Percentiles rank a stretch among this genome's conserved stretches.
Conservation (phyloP, 2,113 vertebrate species). For the Candoia aspera region DNA sequence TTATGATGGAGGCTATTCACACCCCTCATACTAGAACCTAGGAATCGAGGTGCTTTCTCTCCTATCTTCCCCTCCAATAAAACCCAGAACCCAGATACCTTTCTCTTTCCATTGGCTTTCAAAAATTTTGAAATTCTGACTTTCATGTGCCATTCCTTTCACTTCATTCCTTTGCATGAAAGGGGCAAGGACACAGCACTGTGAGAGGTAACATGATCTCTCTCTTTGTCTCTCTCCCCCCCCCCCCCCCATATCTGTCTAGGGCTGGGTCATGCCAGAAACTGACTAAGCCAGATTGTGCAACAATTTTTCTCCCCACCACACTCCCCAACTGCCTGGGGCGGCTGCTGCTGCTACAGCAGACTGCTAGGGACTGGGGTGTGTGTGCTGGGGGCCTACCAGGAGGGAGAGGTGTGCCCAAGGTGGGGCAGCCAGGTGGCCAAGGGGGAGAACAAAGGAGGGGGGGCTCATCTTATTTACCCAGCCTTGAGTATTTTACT, state of each 20-base stretch:
- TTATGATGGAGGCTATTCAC: not conserved
- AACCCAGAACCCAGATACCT: not conserved
- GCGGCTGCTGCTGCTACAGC: constrained; percentile 6
- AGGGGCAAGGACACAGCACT: not conserved
- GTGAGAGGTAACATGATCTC: constrained; percentile 7
- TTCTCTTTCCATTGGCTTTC: not conserved
- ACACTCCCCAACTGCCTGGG: constrained; percentile 8
- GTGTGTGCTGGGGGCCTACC: not conserved
- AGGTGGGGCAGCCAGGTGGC: constrained; percentile 39
- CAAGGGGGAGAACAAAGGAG: constrained; percentile 24
- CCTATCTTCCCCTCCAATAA: not conserved
- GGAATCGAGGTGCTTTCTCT: not conserved
- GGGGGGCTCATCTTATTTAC: constrained; percentile 21
- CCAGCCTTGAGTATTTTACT: constrained; percentile 40
- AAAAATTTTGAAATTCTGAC: too few relatives aligned
- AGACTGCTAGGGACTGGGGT: constrained; percentile 24
- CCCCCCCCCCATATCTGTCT: constrained; percentile 25
- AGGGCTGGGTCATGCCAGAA: constrained; percentile 27
- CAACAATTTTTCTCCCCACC: not conserved
- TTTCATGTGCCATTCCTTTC: not conserved
- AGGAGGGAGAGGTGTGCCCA: constrained; percentile 36
- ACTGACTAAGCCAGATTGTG: constrained; percentile 43
- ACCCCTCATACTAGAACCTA: not conserved
- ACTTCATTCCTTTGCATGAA: not conserved
- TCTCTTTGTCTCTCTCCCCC: not conserved